phyloP scores from a whole-genome alignment of 2,113 vertebrate species.

The Peromyscus polionotus region DNA sequence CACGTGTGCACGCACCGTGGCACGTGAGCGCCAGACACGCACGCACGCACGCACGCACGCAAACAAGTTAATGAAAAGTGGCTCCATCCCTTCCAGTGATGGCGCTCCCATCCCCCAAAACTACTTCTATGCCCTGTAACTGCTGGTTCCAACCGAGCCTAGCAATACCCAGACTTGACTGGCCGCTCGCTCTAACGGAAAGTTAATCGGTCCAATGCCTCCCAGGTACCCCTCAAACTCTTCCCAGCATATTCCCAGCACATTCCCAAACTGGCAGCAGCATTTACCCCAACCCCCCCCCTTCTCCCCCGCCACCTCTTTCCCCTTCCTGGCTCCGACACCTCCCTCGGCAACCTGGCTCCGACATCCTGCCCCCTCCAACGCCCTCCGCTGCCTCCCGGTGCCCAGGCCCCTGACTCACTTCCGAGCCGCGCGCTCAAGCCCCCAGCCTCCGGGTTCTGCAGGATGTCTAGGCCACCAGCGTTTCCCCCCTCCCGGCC shows the following conservation, averaged over 20 bases:
- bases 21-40: background rate
- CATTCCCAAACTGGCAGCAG: background rate
- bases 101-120: background rate
- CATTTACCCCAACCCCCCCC: background rate
- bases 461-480: slow-evolving; percentile 77
- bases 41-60: too few relatives aligned
- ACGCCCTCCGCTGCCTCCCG: background rate
- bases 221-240: background rate
- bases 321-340: slow-evolving; percentile 68
- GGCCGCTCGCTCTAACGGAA: accelerated
- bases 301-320: background rate
- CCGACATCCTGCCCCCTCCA: slow-evolving; percentile 68
- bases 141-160: background rate
- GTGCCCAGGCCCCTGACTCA: slow-evolving; percentile 78
- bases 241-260: background rate
- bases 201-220: too few relatives aligned
- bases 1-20: accelerated
- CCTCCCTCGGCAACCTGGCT: background rate
- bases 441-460: slow-evolving; percentile 54
- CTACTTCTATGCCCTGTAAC: background rate
- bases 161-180: background rate
- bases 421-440: slow-evolving; percentile 72
- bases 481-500: slow-evolving; percentile 58
- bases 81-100: background rate
- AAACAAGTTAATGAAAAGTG: background rate